Evolutionary conservation across 2,888 invertebrate species (phyloP).

Genomic region (Trisateles emortualis): DNA sequence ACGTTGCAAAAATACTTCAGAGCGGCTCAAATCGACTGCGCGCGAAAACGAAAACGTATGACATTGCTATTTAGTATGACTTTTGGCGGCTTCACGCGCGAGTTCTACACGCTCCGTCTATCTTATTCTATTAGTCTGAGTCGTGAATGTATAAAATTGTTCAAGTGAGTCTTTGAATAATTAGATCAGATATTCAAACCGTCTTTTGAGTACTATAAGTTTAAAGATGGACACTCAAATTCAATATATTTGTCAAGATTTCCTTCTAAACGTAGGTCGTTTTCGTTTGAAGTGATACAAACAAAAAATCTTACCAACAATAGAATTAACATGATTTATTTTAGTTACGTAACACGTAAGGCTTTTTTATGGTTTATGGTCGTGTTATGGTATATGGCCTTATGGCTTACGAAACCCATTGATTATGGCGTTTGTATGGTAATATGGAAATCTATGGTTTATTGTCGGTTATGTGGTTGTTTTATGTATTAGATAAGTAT

Average conservation of each 20-base stretch:
- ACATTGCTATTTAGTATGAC: too few relatives aligned
- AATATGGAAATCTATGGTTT: constrained; percentile 30
- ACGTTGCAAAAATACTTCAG: too few relatives aligned
- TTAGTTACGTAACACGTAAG: constrained; percentile 10
- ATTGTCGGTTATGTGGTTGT: constrained; percentile 11
- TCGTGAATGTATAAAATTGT: too few relatives aligned
- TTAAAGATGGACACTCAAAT: neutral
- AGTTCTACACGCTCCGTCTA: too few relatives aligned
- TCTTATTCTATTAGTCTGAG: too few relatives aligned
- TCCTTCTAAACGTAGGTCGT: neutral
- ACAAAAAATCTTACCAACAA: constrained; percentile 7
- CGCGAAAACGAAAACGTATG: too few relatives aligned
- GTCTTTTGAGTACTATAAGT: too few relatives aligned
- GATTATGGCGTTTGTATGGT: constrained; percentile 38
- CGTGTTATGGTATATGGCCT: constrained; percentile 34
- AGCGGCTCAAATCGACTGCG: too few relatives aligned
- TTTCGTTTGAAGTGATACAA: neutral
- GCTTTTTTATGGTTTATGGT: constrained; percentile 35
- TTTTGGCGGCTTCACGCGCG: too few relatives aligned
- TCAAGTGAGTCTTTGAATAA: too few relatives aligned
- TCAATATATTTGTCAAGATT: constrained; percentile 10
- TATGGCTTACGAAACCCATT: constrained; percentile 28
- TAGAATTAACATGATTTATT: constrained; percentile 13
- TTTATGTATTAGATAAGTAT: constrained; percentile 5
- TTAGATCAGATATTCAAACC: too few relatives aligned